A percentile compares a stretch with the other conserved stretches of the same genome.
These are phyloP conservation scores for Drosophila paranaensis DNA, from an alignment of 2,888 invertebrate genomes.

Conservation along the genomic window DNA sequence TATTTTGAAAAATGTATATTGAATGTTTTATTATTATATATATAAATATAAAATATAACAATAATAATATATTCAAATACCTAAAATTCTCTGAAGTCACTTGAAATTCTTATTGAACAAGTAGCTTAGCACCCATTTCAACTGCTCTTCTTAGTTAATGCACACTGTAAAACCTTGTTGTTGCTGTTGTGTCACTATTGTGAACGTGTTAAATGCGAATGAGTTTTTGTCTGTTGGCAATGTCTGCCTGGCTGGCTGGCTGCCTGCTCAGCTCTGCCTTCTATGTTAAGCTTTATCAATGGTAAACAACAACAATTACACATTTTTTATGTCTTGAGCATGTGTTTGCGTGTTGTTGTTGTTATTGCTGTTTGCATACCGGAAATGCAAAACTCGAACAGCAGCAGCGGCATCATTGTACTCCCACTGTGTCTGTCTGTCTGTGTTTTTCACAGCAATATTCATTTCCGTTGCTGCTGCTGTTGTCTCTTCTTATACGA, in stretches of 20 bases:
- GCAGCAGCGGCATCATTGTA: conserved; percentile 41
- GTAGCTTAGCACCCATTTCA: neutral
- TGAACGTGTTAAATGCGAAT: conserved; percentile 77
- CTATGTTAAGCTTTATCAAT: conserved; percentile 60
- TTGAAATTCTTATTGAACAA: neutral
- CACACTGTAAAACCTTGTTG: conserved; percentile 33
- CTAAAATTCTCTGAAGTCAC: too few relatives aligned
- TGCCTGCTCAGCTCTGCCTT: neutral
- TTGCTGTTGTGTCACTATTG: conserved; percentile 23
- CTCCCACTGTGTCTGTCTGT: conserved; percentile 26
- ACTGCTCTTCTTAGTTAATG: conserved; percentile 19
- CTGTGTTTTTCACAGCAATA: conserved; percentile 69
- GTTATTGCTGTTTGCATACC: conserved; percentile 70
- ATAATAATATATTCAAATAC: too few relatives aligned
- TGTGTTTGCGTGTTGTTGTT: conserved; percentile 40
- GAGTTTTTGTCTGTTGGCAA: conserved; percentile 46
- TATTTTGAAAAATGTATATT: neutral
- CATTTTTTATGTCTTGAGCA: conserved; percentile 68
- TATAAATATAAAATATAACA: too few relatives aligned
- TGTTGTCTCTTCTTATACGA: conserved; percentile 18
- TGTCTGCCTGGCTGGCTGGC: neutral
- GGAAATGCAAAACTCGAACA: conserved; percentile 82
- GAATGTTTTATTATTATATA: too few relatives aligned
- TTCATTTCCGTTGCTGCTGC: conserved; percentile 66
- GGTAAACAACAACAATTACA: conserved; percentile 66